Percentiles rank a stretch among this genome's conserved stretches.
Evolutionary conservation across 2,113 vertebrate species (phyloP).

Genomic region (Forbesichthys agassizii): DNA sequence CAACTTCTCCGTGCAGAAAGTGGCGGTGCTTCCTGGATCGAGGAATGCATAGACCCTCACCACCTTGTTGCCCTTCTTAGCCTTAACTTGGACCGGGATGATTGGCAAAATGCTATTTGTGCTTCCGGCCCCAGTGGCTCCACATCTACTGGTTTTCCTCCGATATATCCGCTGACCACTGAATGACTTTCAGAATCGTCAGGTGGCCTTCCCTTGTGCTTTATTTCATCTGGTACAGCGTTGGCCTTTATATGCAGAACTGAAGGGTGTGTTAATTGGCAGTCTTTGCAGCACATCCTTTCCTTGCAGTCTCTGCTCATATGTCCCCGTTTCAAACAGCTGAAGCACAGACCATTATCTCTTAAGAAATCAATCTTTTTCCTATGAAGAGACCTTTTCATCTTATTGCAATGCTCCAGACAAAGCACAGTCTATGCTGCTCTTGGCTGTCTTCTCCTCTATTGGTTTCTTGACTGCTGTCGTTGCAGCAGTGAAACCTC

Average conservation of each 20-base stretch:
- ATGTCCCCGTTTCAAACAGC: background rate
- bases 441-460: background rate
- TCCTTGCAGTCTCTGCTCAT: background rate
- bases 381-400: background rate
- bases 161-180: too few relatives aligned
- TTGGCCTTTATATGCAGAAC: background rate
- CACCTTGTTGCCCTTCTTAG: constrained; percentile 4
- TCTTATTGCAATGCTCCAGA: background rate
- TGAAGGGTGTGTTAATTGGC: background rate
- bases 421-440: background rate
- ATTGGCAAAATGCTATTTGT: constrained; percentile 5
- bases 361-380: background rate
- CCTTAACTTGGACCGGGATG: background rate
- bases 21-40: constrained; percentile 10
- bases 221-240: background rate
- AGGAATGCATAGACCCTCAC: constrained; percentile 18
- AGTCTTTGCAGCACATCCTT: background rate
- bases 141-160: background rate
- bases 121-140: constrained; percentile 7
- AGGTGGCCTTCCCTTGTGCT: too few relatives aligned
- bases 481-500: too few relatives aligned
- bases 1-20: constrained; percentile 10
- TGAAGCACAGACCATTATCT: background rate
- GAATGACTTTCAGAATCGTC: too few relatives aligned
- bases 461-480: background rate